Evolutionary conservation across 2,888 invertebrate genomes (phyloP), one percentile per base, ranked within the genome.

Genomic region (Acanthosepion lycidas): DNA sequence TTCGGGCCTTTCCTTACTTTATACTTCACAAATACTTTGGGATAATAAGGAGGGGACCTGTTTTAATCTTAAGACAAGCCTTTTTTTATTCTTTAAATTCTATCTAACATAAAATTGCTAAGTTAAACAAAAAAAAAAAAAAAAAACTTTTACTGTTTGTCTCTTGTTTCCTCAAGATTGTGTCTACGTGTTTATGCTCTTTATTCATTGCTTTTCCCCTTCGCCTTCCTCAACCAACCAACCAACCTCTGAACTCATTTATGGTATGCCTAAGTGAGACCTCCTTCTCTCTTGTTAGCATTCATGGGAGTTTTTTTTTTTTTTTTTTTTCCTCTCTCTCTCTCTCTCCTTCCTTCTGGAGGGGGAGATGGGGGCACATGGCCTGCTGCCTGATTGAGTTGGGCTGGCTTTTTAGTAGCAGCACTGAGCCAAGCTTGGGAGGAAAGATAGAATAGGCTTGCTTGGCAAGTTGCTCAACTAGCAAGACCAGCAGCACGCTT

Each of bases 171-270:
- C 26, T n/a, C 26, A 51, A 6, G 26, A 28, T 28, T 93, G 12
- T 28, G 92, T 93, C 42, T 93, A 49, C 26, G 49, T 49, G 49
- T 93, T n/a, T 93, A 23, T 49, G 92, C 92, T 78, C n/a, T 78
- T 78, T 78, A 78, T 78, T 78, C 78, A 78, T 78, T 78, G 33
- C 78, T 8, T 48, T 92, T 1, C 92, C 23, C 42, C 5, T 48
- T 5, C 49, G 12, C 49, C 12, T n/a, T n/a, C 78, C 8, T 9
- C 12, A 4, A 78, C 78, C 78, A 78, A 78, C 78, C n/a, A n/a
- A 78, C 78, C 78, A 78, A 78, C 78, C 78, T 78, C n/a, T 78
- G 33, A 78, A 78, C 78, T 78, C 78, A 78, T 78, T 78, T 78
- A n/a, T 78, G 78, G 78, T 78, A 78, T 78, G 78, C n/a, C 78